Evolutionary conservation across 2,888 invertebrate species (phyloP).

Genomic region (Scaptomyza polygonia): DNA sequence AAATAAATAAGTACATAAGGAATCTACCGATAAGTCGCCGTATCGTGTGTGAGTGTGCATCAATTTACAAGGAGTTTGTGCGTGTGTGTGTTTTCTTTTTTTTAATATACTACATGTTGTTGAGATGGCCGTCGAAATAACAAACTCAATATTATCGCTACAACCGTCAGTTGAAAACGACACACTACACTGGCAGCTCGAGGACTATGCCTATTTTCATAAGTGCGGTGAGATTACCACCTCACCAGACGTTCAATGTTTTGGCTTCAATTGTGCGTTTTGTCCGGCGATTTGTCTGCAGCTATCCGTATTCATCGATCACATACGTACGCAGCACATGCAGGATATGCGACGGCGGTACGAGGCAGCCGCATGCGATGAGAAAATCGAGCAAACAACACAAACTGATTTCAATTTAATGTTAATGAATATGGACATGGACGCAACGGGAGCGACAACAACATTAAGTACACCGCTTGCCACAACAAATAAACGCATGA

Average conservation of each 20-base stretch:
- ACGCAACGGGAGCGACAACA: conserved; percentile 22
- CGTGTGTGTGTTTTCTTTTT: conserved; percentile 4
- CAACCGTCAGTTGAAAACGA: conserved; percentile 39
- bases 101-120: conserved; percentile 20
- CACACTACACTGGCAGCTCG: conserved; percentile 68
- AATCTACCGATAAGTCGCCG: conserved; percentile 6
- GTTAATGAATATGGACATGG: conserved; percentile 62
- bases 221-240: conserved; percentile 81
- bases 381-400: conserved; percentile 57
- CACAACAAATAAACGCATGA: conserved; percentile 51
- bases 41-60: conserved; percentile 7
- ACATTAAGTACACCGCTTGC: conserved; percentile 10
- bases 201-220: conserved; percentile 77
- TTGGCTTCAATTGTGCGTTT: conserved; percentile 79
- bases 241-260: conserved; percentile 77
- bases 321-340: conserved; percentile 72
- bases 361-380: conserved; percentile 46
- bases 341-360: conserved; percentile 74
- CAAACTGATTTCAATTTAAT: conserved; percentile 64
- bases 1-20: conserved; percentile 21
- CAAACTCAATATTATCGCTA: conserved; percentile 49
- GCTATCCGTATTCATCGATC: conserved; percentile 75
- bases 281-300: conserved; percentile 79
- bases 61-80: conserved; percentile 26
- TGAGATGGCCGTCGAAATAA: conserved; percentile 49